phyloP scores from a whole-genome alignment of 2,113 vertebrate genomes.

The Rallus limicola region DNA sequence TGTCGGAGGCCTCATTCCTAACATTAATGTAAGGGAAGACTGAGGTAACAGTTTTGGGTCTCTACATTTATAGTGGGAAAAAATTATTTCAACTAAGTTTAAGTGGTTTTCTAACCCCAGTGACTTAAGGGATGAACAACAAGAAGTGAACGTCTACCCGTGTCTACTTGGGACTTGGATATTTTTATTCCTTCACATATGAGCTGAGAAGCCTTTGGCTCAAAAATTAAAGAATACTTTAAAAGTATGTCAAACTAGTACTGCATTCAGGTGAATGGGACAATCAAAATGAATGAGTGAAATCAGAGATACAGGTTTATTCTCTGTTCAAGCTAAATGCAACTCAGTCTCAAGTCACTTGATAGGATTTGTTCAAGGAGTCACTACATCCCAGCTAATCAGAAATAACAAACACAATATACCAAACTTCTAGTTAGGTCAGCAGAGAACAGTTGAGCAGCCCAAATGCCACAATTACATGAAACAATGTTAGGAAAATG shows the following conservation, averaged over 20 bases:
- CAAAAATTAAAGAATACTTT: neutral
- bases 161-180: neutral
- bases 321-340: neutral
- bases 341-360: neutral
- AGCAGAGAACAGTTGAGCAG: neutral
- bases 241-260: neutral
- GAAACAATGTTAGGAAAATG: neutral
- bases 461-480: neutral
- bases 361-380: neutral
- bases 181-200: neutral
- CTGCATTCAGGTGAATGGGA: neutral
- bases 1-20: neutral
- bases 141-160: neutral
- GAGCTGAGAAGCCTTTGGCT: neutral
- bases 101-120: neutral
- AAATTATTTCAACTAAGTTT: neutral
- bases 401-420: neutral
- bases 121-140: neutral
- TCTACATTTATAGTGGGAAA: fast-evolving
- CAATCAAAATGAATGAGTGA: neutral
- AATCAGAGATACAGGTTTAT: neutral
- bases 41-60: neutral
- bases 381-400: neutral
- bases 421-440: neutral
- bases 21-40: neutral